Conservation (phyloP, 2,113 vertebrate genomes). For the Erythrolamprus reginae region DNA sequence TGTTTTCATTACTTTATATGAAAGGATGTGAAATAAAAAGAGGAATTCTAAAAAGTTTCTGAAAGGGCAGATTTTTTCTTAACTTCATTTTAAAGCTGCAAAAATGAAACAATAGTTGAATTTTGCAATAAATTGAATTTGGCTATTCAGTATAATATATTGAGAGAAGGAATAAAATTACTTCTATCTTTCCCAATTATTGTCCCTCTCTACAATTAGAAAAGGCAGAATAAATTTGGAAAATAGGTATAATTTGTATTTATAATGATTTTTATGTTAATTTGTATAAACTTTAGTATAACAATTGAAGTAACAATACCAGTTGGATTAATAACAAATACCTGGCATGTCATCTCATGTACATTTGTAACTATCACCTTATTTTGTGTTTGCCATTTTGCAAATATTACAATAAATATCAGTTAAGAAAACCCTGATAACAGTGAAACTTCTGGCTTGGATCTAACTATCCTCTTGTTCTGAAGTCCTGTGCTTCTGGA, state of each 20-base stretch:
- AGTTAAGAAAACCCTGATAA: not conserved
- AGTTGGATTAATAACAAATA: not conserved
- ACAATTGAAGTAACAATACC: not conserved
- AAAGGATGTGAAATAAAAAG: not conserved
- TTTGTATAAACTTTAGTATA: not conserved
- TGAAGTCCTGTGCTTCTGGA: constrained; percentile 79
- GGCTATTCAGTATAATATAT: not conserved
- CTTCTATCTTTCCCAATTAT: not conserved
- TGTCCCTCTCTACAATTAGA: not conserved
- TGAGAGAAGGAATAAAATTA: not conserved
- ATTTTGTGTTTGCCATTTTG: constrained; percentile 8
- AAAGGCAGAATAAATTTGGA: not conserved
- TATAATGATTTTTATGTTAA: not conserved
- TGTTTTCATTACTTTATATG: not conserved
- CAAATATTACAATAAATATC: not conserved
- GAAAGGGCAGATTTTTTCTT: not conserved
- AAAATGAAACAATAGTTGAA: not conserved
- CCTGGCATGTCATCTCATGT: not conserved
- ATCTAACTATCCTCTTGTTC: constrained; percentile 9
- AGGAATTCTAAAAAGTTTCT: not conserved
- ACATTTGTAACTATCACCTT: not conserved
- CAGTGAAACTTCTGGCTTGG: constrained; percentile 5
- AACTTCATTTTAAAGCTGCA: not conserved
- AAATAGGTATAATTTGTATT: not conserved
- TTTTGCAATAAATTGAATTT: not conserved